A percentile compares a stretch with the other conserved stretches of the same genome.
Conservation (phyloP, 2,113 vertebrate genomes). For the Oryzias woworae region DNA sequence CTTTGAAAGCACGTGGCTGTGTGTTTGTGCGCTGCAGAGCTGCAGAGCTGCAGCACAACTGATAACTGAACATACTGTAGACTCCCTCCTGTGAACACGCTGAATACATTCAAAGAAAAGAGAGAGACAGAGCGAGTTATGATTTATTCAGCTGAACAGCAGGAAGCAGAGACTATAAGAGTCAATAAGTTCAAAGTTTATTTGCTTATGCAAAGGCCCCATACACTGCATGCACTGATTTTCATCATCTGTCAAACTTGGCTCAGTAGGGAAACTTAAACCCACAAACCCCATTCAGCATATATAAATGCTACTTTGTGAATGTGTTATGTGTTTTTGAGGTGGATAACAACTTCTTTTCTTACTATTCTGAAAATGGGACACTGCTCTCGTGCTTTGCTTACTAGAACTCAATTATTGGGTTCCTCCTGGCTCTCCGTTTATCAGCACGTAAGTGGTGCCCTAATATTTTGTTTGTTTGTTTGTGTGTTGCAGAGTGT, state of each 20-base stretch:
- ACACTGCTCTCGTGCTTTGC: slow-evolving; percentile 59
- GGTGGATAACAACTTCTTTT: slow-evolving; percentile 68
- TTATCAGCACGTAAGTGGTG: slow-evolving; percentile 67
- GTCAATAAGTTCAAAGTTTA: slow-evolving; percentile 60
- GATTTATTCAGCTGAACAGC: slow-evolving; percentile 59
- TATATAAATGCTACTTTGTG: background rate
- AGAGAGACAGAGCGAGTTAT: slow-evolving; percentile 14
- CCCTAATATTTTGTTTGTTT: slow-evolving; percentile 40
- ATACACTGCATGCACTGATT: slow-evolving; percentile 25
- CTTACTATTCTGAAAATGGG: slow-evolving; percentile 61
- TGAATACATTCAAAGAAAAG: slow-evolving; percentile 35
- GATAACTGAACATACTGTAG: slow-evolving; percentile 28
- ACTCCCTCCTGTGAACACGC: slow-evolving; percentile 35
- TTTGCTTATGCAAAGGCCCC: slow-evolving; percentile 57
- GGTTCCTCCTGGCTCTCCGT: slow-evolving; percentile 61
- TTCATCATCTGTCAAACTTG: slow-evolving; percentile 51
- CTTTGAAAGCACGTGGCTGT: slow-evolving; percentile 2
- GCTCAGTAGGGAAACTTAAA: slow-evolving; percentile 27
- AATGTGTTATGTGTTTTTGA: slow-evolving; percentile 41
- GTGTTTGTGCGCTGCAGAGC: background rate
- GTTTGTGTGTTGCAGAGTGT: slow-evolving; percentile 12
- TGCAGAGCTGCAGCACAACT: slow-evolving; percentile 27
- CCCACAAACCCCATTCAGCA: slow-evolving; percentile 7
- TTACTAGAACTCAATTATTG: slow-evolving; percentile 71
- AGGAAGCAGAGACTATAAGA: slow-evolving; percentile 51